Conservation (phyloP, 2,113 vertebrate genomes). For the Romanogobio albipinnatus region DNA sequence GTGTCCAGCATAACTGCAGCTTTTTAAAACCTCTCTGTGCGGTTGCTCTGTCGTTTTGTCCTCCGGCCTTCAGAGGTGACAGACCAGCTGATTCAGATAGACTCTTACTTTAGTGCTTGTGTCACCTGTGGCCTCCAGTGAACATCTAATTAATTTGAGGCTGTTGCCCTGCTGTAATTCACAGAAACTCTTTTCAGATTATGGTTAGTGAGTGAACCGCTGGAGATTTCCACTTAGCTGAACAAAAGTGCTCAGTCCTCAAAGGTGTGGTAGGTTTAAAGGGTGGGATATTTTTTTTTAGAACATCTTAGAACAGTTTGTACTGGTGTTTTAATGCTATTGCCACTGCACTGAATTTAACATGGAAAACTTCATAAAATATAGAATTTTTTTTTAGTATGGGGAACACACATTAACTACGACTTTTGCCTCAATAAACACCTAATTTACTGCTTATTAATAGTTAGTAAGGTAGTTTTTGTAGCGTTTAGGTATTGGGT, state of each 20-base stretch:
- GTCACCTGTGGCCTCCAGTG: constrained; percentile 22
- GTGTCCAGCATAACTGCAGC: neutral
- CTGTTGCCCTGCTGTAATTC: neutral
- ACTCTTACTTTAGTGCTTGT: constrained; percentile 29
- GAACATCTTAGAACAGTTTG: neutral
- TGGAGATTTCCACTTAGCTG: neutral
- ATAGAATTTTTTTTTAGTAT: too few relatives aligned
- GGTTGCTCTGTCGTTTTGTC: neutral
- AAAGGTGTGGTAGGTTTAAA: neutral
- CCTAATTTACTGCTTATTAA: too few relatives aligned
- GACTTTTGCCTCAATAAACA: too few relatives aligned
- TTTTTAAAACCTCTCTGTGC: neutral
- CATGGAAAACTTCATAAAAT: neutral
- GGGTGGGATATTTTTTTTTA: neutral
- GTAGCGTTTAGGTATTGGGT: too few relatives aligned
- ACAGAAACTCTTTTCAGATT: neutral
- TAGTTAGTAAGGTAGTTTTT: too few relatives aligned
- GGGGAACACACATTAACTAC: too few relatives aligned
- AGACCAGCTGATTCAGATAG: constrained; percentile 10
- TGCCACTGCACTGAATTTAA: neutral
- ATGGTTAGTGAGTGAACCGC: neutral
- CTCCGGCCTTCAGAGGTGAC: neutral
- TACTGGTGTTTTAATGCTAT: neutral
- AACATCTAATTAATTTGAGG: neutral
- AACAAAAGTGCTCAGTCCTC: neutral